Percentiles rank a stretch among this genome's conserved stretches.
phyloP scores from a whole-genome alignment of 2,888 invertebrate species.

The Omphaloscelis lunosa region DNA sequence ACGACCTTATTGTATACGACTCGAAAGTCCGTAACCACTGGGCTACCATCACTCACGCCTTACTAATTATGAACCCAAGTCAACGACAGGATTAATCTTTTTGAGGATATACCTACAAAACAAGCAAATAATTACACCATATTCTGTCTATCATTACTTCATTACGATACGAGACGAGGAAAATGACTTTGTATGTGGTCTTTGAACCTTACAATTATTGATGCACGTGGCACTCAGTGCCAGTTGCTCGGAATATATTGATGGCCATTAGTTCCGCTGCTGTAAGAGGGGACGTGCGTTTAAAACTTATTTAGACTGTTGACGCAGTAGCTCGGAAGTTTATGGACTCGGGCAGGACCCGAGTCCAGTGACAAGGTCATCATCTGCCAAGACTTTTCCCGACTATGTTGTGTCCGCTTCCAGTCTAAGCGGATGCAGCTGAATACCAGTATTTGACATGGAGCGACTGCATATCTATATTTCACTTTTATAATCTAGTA shows the following conservation, averaged over 20 bases:
- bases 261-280: constrained; percentile 46
- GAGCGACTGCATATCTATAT: too few relatives aligned
- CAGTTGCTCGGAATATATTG: constrained; percentile 48
- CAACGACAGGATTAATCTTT: neutral
- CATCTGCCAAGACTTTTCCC: too few relatives aligned
- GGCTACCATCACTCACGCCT: too few relatives aligned
- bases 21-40: too few relatives aligned
- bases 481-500: too few relatives aligned
- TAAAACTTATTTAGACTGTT: constrained; percentile 14
- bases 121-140: neutral
- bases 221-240: constrained; percentile 49
- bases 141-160: constrained; percentile 14
- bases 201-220: constrained; percentile 60
- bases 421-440: too few relatives aligned
- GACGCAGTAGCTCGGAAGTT: neutral
- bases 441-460: too few relatives aligned
- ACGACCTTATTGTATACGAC: too few relatives aligned
- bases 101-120: neutral
- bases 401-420: too few relatives aligned
- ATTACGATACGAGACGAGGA: constrained; percentile 40
- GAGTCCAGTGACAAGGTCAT: too few relatives aligned
- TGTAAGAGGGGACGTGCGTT: constrained; percentile 25
- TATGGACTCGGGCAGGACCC: too few relatives aligned
- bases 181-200: constrained; percentile 47
- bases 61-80: too few relatives aligned